Conservation (phyloP, 2,113 vertebrate genomes). For the Fulica atra region DNA sequence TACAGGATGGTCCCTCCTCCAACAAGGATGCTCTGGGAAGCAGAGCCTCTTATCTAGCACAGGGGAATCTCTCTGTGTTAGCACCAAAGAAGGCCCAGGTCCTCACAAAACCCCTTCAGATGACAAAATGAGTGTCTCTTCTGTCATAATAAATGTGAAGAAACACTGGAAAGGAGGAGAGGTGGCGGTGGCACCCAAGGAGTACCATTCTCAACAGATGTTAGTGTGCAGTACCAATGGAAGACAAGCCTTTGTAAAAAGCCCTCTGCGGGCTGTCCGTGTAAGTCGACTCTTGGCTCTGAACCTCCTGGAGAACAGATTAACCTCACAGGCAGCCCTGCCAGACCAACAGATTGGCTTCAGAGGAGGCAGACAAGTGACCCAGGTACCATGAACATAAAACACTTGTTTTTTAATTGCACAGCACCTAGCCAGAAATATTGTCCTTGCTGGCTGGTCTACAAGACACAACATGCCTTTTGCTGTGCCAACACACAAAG, state of each 20-base stretch:
- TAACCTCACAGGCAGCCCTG: not conserved
- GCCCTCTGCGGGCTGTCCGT: not conserved
- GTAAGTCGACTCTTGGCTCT: not conserved
- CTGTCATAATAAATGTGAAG: not conserved
- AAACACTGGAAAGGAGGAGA: not conserved
- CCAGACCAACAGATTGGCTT: slow-evolving; percentile 5
- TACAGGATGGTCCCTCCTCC: not conserved
- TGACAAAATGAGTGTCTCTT: not conserved
- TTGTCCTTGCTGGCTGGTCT: slow-evolving; percentile 10
- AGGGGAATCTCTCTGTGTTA: not conserved
- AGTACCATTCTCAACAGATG: not conserved
- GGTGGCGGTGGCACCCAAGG: not conserved
- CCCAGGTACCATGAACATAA: not conserved
- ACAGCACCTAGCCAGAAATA: slow-evolving; percentile 9
- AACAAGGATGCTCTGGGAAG: not conserved
- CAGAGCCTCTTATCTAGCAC: not conserved
- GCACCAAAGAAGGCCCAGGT: not conserved
- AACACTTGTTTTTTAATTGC: not conserved
- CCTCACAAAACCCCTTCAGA: not conserved
- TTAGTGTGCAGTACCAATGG: not conserved
- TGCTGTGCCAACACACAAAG: not conserved
- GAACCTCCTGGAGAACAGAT: not conserved
- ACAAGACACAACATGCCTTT: not conserved
- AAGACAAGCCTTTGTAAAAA: not conserved
- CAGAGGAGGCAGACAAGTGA: slow-evolving; percentile 32